phyloP scores from a whole-genome alignment of 2,113 vertebrate species.

The Cyrtonyx montezumae region DNA sequence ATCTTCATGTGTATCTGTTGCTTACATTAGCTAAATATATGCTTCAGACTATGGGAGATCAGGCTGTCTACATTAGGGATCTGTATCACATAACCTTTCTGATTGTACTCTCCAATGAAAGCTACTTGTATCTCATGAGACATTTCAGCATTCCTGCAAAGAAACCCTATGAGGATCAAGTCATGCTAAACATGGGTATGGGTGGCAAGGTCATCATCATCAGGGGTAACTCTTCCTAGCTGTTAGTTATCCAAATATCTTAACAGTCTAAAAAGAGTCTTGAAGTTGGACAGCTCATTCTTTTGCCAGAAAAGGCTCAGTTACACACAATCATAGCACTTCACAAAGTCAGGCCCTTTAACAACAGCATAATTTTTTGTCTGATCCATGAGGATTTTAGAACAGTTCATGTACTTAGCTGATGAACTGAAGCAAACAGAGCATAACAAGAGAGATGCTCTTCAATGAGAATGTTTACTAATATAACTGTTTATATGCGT shows the following conservation, averaged over 20 bases:
- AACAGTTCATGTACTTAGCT: background rate
- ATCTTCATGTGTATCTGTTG: background rate
- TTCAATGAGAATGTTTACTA: background rate
- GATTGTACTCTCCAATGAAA: background rate
- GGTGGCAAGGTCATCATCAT: background rate
- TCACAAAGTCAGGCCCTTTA: background rate
- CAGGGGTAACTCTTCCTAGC: background rate
- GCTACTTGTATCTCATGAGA: background rate
- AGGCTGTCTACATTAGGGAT: background rate
- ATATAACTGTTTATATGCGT: background rate
- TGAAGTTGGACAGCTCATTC: background rate
- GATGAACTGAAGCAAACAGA: background rate
- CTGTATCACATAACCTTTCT: background rate
- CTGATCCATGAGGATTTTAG: background rate
- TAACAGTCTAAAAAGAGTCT: background rate
- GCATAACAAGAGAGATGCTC: background rate
- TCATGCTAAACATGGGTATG: background rate
- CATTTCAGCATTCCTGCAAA: background rate
- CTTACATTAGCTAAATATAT: background rate
- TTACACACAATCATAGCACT: background rate
- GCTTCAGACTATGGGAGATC: background rate
- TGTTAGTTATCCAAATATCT: background rate
- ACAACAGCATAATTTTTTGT: background rate
- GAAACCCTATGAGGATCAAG: background rate
- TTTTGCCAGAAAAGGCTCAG: background rate